Percentiles rank a stretch among this genome's conserved stretches.
Evolutionary conservation across 2,888 invertebrate genomes (phyloP).

Genomic region (Ptychoptera contaminata): DNA sequence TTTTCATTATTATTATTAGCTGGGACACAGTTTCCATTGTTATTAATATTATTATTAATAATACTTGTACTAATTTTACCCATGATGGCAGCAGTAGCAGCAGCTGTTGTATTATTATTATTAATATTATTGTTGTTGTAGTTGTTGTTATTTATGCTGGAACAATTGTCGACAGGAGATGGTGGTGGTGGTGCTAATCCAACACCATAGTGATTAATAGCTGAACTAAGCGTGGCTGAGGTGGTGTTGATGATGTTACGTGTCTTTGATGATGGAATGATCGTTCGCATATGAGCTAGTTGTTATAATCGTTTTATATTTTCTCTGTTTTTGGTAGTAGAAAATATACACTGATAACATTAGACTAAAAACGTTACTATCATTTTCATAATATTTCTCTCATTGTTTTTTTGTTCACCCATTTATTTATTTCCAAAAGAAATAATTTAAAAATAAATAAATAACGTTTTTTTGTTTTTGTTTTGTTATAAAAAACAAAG

Average conservation of each 20-base stretch:
- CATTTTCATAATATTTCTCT: too few relatives aligned
- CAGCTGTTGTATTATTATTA: too few relatives aligned
- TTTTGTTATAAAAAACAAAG: too few relatives aligned
- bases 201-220: conserved; percentile 4
- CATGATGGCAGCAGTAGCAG: too few relatives aligned
- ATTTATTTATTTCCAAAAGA: too few relatives aligned
- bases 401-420: too few relatives aligned
- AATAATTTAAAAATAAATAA: too few relatives aligned
- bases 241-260: conserved; percentile 5
- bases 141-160: background rate
- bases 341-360: too few relatives aligned
- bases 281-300: conserved; percentile 15
- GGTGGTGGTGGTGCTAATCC: conserved; percentile 1
- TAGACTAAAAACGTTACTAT: too few relatives aligned
- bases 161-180: background rate
- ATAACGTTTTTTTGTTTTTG: too few relatives aligned
- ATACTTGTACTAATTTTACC: background rate
- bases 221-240: conserved; percentile 2
- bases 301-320: conserved; percentile 15
- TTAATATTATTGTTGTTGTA: too few relatives aligned
- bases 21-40: background rate
- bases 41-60: background rate
- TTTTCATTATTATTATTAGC: background rate
- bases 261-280: conserved; percentile 10
- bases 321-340: conserved; percentile 11